These are phyloP conservation scores for Tinamus guttatus DNA, from an alignment of 2,113 vertebrate species.

Conservation along the genomic window DNA sequence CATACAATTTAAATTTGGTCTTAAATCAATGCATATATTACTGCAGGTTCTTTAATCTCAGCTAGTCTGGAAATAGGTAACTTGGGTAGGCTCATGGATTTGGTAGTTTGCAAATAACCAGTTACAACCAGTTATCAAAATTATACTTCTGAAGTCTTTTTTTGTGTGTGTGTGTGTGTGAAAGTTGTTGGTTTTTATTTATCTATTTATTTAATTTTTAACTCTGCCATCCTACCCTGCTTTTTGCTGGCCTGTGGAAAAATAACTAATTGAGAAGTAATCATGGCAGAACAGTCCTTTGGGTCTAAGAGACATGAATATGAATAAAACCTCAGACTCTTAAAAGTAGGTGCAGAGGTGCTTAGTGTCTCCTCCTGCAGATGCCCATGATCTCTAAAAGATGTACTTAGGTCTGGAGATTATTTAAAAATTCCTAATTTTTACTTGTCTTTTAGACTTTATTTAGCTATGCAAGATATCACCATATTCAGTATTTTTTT, in stretches of 20 bases:
- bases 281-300: constrained; percentile 1
- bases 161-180: too few relatives aligned
- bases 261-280: neutral
- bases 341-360: neutral
- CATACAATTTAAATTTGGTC: neutral
- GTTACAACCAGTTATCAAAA: neutral
- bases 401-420: constrained; percentile 58
- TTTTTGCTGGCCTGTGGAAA: neutral
- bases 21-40: neutral
- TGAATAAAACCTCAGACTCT: neutral
- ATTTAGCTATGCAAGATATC: constrained; percentile 81
- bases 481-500: constrained; percentile 78
- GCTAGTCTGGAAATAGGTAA: neutral
- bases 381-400: constrained; percentile 35
- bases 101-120: neutral
- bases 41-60: neutral
- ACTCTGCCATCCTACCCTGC: neutral
- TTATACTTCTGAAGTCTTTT: neutral
- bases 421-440: constrained; percentile 76
- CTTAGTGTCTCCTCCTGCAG: neutral
- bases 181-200: neutral
- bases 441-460: constrained; percentile 76
- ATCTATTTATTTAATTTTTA: too few relatives aligned
- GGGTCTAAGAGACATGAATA: neutral
- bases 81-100: neutral